Evolutionary conservation across 2,113 vertebrate genomes (phyloP).

Genomic region (Callopanchax toddi): DNA sequence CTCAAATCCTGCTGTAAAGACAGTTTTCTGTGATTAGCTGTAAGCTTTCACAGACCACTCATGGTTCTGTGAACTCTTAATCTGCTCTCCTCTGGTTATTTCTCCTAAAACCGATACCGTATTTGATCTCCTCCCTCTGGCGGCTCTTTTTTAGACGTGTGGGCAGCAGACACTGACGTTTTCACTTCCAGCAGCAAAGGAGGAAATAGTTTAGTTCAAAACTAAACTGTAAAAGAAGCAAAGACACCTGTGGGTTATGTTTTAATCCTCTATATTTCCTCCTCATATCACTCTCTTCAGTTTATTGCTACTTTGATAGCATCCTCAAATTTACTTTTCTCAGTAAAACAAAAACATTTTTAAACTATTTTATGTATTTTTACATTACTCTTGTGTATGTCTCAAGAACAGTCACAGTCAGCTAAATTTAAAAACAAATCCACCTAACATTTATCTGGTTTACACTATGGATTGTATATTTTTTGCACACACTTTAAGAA

Average conservation of each 20-base stretch:
- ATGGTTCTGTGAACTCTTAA: neutral
- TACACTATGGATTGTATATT: neutral
- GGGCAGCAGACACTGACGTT: neutral
- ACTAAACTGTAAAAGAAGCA: no score
- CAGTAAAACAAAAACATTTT: no score
- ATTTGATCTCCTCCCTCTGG: constrained; percentile 5
- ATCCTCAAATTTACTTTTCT: neutral
- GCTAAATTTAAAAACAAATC: neutral
- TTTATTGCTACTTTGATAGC: neutral
- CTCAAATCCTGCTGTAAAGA: no score
- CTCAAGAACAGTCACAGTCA: no score
- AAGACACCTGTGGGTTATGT: no score
- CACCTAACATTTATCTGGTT: no score
- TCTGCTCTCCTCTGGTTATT: neutral
- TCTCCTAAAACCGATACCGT: neutral
- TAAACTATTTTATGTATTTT: no score
- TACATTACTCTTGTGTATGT: no score
- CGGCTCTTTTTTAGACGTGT: neutral
- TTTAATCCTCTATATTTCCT: neutral
- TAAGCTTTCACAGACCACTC: no score
- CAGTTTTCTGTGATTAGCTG: no score
- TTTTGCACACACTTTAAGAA: neutral
- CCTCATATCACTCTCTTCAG: no score
- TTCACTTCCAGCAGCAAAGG: neutral
- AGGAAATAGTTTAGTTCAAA: neutral